phyloP scores from a whole-genome alignment of 2,888 invertebrate genomes.

The Sepiola atlantica region DNA sequence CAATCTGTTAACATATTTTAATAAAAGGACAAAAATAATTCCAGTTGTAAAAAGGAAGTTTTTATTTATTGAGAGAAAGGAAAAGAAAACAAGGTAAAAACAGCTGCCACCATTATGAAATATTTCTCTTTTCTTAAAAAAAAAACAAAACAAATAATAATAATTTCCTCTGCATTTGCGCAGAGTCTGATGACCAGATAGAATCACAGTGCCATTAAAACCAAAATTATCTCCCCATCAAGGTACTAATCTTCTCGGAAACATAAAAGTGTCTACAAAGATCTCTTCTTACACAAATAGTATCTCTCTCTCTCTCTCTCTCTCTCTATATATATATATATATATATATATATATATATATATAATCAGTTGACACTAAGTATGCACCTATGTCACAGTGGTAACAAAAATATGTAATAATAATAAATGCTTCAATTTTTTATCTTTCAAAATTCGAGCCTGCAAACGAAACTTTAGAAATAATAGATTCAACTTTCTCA shows the following conservation, averaged over 20 bases:
- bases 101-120: not conserved
- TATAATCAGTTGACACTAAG: too few species aligned
- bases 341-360: too few species aligned
- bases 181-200: conserved; percentile 18
- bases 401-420: too few species aligned
- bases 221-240: not conserved
- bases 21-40: not conserved
- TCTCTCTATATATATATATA: too few species aligned
- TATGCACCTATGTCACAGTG: too few species aligned
- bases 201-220: not conserved
- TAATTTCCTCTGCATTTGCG: not conserved
- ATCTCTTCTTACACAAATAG: not conserved
- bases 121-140: not conserved
- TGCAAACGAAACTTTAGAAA: too few species aligned
- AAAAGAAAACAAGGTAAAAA: not conserved
- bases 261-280: not conserved
- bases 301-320: too few species aligned
- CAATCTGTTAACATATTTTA: not conserved
- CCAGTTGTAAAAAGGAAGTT: not conserved
- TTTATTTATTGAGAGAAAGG: not conserved
- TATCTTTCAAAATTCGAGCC: too few species aligned
- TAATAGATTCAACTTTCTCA: too few species aligned
- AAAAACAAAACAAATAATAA: too few species aligned
- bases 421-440: too few species aligned
- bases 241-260: not conserved